Evolutionary conservation across 2,113 vertebrate species (phyloP), one percentile per base, ranked within the genome.

Genomic region (Hymenochirus boettgeri): DNA sequence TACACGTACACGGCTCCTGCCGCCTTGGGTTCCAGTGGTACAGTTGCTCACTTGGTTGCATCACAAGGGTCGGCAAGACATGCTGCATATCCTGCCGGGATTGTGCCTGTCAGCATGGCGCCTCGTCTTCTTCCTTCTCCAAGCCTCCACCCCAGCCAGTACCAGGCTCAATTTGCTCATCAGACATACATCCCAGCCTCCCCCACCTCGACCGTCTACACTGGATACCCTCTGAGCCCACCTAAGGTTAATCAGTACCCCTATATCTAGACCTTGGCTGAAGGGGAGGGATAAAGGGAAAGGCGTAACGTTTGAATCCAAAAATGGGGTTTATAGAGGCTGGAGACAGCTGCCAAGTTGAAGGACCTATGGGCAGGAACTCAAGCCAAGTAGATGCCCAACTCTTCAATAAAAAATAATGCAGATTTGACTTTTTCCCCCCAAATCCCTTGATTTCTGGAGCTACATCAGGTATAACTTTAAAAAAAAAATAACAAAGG

Each of bases 161-260:
- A 98, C 82, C 96, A 94, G 76, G 92, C 94, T 80, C 96, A 98
- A 83, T 99, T 99, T 58, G 88, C 95, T 75, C 96, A 91, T 77
- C 96, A 98, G 89, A 94, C 96, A 73, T 99, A 97, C 82, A 97
- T 99, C 90, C 98, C 93, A 83, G 93, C 95, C 73, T 99, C 96
- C 21, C 96, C 96, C 12, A 92, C 92, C 80, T 97, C 96, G 77
- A 87, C 95, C 25, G 95, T 99, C 91, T 99, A 99, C 94, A 98
- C 96, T 96, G 96, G 96, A 95, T 99, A 97, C 83, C 95, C 95
- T 21, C 86, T 99, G 90, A 99, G 96, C 87, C 96, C 96, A 72
- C 91, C 94, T 76, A 99, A 99, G 92, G 93, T 99, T 80, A 98
- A 96, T 91, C 96, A 98, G 89, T 99, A 98, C 87, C 93, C 96